Percentiles rank a stretch among this genome's conserved stretches.
These are phyloP conservation scores for Spialia ferax DNA, from an alignment of 2,888 invertebrate genomes.

Conservation along the genomic window DNA sequence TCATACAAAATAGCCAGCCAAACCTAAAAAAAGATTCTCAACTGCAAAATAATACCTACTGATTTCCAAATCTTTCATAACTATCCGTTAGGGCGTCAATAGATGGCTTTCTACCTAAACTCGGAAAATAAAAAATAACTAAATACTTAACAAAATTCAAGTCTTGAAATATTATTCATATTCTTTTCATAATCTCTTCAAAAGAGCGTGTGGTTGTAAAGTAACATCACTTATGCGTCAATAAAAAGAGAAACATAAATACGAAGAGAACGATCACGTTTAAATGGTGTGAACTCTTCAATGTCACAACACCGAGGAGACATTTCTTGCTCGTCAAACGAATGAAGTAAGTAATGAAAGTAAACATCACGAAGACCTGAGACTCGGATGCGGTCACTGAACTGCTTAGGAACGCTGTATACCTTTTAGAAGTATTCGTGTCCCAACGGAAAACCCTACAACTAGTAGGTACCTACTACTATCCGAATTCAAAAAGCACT, in stretches of 20 bases:
- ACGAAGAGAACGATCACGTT: constrained; percentile 19
- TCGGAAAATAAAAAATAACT: too few species aligned
- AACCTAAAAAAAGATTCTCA: too few species aligned
- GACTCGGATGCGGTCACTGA: constrained; percentile 13
- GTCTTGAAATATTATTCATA: too few species aligned
- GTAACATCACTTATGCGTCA: constrained; percentile 1
- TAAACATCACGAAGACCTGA: constrained; percentile 30
- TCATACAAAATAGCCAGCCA: too few species aligned
- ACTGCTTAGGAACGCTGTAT: constrained; percentile 10
- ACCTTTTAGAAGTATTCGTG: background rate
- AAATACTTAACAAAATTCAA: too few species aligned
- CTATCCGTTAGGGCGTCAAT: too few species aligned
- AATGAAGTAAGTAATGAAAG: constrained; percentile 33
- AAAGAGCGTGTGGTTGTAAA: background rate
- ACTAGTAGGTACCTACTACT: too few species aligned
- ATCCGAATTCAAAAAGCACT: too few species aligned
- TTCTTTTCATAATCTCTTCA: background rate
- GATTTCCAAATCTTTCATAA: too few species aligned
- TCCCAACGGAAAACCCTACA: background rate
- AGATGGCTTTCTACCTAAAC: too few species aligned
- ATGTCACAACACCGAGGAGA: constrained; percentile 17
- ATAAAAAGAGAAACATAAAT: background rate
- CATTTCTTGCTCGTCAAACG: constrained; percentile 28
- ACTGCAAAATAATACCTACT: too few species aligned
- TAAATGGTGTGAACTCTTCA: constrained; percentile 22